Base-by-base conservation (phyloP, 2,888 invertebrate species). In the Eulithis testata region DNA sequence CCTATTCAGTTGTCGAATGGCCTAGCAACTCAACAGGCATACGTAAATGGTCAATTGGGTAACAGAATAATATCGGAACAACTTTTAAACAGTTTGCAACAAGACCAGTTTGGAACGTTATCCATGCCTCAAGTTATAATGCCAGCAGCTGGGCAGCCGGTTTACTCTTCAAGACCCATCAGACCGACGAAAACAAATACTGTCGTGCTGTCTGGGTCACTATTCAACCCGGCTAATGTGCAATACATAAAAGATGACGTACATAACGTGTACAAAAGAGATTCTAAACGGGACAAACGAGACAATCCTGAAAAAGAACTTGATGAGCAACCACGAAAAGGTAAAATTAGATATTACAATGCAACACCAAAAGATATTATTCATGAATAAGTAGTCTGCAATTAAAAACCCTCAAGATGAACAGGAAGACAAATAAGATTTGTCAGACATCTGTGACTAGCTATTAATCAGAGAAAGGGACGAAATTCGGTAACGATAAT, bases 21-120 rank as follows among this genome's bases (percentile, higher is more conserved):
- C 0, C 84, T 94, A 36, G 91, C 93, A 67, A 87, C 91, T 51
- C 93, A 94, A 70, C 93, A 94, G 60, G 94, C 94, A 75, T 95
- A 94, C 68, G 84, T 94, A 0, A 95, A 95, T 75, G 96, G 96
- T 0, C 96, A 96, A 81, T 93, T 95, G 53, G 94, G 93, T 0
- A 94, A 89, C 50, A 88, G 94, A 21, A 83, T 94, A 27, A 90
- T 95, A 4, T 93, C 95, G 0, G 94, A 95, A 72, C 95, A 95
- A 72, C 84, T 94, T 2, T 78, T 94, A 1, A 90, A 87, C 66
- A 86, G 83, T 67, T 80, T 87, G 5, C 91, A 85, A 64, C 73
- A 81, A 12, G 80, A 84, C 4, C 81, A 80, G 27, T 60, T 76
- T 1, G 76, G 74, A n/a, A 69, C 75, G 5, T 63, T 64, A 8